Conservation (phyloP, 2,888 invertebrate species). For the Zelleria hepariella region DNA sequence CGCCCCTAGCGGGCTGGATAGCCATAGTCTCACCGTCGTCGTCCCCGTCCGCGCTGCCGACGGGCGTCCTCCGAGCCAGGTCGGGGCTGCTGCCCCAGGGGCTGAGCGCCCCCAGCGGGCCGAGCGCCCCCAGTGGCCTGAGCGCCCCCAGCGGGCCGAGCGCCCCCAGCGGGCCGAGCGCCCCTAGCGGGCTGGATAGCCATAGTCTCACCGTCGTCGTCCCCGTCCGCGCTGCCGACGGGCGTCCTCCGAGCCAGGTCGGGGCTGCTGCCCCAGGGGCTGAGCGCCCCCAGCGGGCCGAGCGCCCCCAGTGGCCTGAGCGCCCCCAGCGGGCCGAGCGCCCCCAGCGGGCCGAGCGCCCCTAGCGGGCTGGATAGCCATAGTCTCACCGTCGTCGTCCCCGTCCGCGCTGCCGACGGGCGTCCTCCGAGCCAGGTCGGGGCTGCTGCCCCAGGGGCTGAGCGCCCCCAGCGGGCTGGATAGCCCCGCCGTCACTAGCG, state of each 20-base stretch:
- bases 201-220: not conserved
- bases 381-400: not conserved
- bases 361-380: too few species aligned
- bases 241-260: constrained; percentile 49
- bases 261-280: constrained; percentile 61
- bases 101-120: constrained; percentile 57
- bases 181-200: too few species aligned
- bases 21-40: too few species aligned
- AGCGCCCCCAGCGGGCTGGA: constrained; percentile 57
- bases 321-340: too few species aligned
- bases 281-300: constrained; percentile 57
- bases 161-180: too few species aligned
- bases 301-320: constrained; percentile 54
- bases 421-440: constrained; percentile 46
- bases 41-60: constrained; percentile 38
- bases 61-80: constrained; percentile 39
- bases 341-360: too few species aligned
- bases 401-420: constrained; percentile 43
- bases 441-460: constrained; percentile 61
- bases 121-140: constrained; percentile 53
- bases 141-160: too few species aligned
- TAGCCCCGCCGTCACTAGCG: constrained; percentile 54
- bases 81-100: constrained; percentile 64
- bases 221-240: constrained; percentile 36
- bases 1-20: too few species aligned